phyloP scores from a whole-genome alignment of 2,113 vertebrate species.

The Chaetura pelagica region DNA sequence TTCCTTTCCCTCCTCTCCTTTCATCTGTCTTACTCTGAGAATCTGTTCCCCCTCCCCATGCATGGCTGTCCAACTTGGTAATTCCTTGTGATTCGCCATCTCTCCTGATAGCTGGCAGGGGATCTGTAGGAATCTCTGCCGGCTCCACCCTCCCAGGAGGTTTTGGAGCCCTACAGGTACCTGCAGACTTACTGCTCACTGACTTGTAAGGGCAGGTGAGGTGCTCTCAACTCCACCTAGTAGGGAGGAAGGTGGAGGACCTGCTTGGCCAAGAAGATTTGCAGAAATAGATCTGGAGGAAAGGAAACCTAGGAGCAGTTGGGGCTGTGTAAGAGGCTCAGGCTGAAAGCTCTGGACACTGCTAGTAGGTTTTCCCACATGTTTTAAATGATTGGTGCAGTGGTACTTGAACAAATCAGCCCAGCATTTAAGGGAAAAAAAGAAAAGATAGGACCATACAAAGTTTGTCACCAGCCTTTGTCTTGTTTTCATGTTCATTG shows the following conservation, averaged over 20 bases:
- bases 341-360: background rate
- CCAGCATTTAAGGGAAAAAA: background rate
- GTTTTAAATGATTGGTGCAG: background rate
- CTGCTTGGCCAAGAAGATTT: background rate
- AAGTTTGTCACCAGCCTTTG: background rate
- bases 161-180: constrained; percentile 30
- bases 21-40: background rate
- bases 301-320: background rate
- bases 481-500: background rate
- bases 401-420: background rate
- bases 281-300: background rate
- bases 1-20: background rate
- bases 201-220: background rate
- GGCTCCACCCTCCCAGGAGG: background rate
- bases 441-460: background rate
- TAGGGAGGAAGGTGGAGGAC: background rate
- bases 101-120: background rate
- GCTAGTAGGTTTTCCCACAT: background rate
- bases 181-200: background rate
- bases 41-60: background rate
- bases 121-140: background rate
- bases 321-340: background rate
- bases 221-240: background rate
- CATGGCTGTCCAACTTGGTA: accelerated
- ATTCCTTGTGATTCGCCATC: background rate